Conservation (phyloP, 2,797 vertebrate genomes). For the Okamejei kenojei region DNA sequence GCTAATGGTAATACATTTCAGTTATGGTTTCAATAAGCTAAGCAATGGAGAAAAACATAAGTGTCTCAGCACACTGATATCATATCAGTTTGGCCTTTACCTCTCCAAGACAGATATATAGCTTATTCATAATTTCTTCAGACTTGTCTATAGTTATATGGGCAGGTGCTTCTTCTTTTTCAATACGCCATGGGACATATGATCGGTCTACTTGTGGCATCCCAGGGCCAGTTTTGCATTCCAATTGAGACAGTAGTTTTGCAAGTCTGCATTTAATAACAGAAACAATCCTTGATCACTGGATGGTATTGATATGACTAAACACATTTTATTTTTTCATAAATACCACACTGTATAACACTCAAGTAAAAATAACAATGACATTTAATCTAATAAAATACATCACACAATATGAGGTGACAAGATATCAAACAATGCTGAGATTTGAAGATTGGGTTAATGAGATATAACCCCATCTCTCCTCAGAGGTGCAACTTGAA, state of each 20-base stretch:
- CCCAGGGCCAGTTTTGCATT: conserved; percentile 55
- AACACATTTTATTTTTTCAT: background rate
- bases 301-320: background rate
- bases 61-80: background rate
- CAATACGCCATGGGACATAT: conserved; percentile 52
- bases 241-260: conserved; percentile 72
- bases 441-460: too few species aligned
- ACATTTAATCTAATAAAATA: too few species aligned
- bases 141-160: conserved; percentile 44
- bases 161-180: conserved; percentile 40
- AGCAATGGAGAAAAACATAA: background rate
- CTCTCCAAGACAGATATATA: conserved; percentile 55
- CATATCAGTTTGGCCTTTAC: conserved; percentile 47
- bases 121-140: conserved; percentile 47
- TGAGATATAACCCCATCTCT: too few species aligned
- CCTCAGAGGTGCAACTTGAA: too few species aligned
- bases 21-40: background rate
- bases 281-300: background rate
- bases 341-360: too few species aligned
- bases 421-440: too few species aligned
- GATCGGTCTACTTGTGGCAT: conserved; percentile 52
- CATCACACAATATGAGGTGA: too few species aligned
- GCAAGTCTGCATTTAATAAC: conserved; percentile 64
- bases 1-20: too few species aligned
- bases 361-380: too few species aligned